These are phyloP conservation scores for Invenusta paracnida DNA, from an alignment of 2,888 invertebrate genomes.

Conservation along the genomic window DNA sequence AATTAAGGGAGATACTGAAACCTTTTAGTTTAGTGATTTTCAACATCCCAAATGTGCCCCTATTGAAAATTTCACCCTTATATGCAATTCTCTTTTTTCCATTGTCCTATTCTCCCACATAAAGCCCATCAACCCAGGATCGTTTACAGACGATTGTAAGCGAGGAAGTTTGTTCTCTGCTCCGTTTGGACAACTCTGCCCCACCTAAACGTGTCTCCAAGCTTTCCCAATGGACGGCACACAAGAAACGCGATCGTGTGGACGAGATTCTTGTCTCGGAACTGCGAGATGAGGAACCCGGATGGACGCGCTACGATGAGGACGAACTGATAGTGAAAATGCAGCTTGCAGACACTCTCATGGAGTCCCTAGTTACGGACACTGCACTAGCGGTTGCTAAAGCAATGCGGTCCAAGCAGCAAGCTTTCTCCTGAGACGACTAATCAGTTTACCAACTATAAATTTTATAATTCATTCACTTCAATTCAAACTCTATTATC, in stretches of 20 bases:
- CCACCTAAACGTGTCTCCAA: not conserved
- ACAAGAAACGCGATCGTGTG: not conserved
- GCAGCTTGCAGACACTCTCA: not conserved
- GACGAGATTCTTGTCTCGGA: not conserved
- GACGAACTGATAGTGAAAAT: not conserved
- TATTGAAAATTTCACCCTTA: too few relatives aligned
- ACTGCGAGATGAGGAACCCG: not conserved
- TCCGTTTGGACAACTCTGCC: not conserved
- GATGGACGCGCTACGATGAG: not conserved
- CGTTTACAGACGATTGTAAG: not conserved
- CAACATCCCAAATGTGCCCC: too few relatives aligned
- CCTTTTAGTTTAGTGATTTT: too few relatives aligned
- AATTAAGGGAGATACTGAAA: too few relatives aligned
- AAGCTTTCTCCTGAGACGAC: not conserved
- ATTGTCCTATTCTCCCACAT: too few relatives aligned
- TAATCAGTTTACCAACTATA: too few relatives aligned
- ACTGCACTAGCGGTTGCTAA: not conserved
- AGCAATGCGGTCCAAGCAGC: not conserved
- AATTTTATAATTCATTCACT: too few relatives aligned
- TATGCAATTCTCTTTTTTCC: too few relatives aligned
- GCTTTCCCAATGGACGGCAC: not conserved
- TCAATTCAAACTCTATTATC: too few relatives aligned
- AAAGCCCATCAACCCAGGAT: not conserved
- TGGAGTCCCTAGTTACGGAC: not conserved
- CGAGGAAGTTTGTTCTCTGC: not conserved